Percentiles rank a stretch among this genome's conserved stretches.
Evolutionary conservation across 2,113 vertebrate genomes (phyloP).

Genomic region (Campylomormyrus tamandua): DNA sequence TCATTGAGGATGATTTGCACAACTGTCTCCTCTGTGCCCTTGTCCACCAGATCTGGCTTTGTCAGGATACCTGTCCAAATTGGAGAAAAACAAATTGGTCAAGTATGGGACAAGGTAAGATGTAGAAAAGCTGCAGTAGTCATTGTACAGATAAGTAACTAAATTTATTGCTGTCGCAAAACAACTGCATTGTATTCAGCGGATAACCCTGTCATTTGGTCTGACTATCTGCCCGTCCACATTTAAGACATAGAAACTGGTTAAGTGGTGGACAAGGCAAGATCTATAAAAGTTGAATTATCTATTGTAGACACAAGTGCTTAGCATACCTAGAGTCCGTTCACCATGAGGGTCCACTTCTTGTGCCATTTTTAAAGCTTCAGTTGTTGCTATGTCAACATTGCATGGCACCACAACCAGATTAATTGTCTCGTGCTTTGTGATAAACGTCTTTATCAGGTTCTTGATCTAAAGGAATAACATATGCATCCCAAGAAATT

Average conservation of each 20-base stretch:
- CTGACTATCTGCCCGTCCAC: constrained; percentile 43
- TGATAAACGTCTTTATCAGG: constrained; percentile 68
- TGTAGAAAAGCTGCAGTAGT: neutral
- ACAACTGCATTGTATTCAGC: constrained; percentile 23
- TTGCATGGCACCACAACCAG: constrained; percentile 81
- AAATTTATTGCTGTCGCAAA: no score
- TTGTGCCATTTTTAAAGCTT: constrained; percentile 83
- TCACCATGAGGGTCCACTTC: constrained; percentile 74
- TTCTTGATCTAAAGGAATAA: constrained; percentile 66
- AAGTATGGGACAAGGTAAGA: neutral
- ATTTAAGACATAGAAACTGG: neutral
- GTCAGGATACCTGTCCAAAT: constrained; percentile 70
- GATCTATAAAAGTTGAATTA: neutral
- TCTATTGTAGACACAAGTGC: neutral
- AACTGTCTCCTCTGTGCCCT: constrained; percentile 63
- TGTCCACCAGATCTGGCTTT: constrained; percentile 82
- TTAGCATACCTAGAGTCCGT: constrained; percentile 71
- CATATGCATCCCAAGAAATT: neutral
- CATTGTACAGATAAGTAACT: neutral
- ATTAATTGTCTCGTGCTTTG: constrained; percentile 75
- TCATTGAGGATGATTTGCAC: constrained; percentile 65
- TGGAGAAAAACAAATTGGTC: neutral
- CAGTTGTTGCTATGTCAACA: constrained; percentile 85
- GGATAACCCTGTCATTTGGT: no score
- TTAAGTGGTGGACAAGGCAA: neutral